A percentile compares a stretch with the other conserved stretches of the same genome.
phyloP scores from a whole-genome alignment of 2,888 invertebrate genomes.

The Celastrina argiolus region DNA sequence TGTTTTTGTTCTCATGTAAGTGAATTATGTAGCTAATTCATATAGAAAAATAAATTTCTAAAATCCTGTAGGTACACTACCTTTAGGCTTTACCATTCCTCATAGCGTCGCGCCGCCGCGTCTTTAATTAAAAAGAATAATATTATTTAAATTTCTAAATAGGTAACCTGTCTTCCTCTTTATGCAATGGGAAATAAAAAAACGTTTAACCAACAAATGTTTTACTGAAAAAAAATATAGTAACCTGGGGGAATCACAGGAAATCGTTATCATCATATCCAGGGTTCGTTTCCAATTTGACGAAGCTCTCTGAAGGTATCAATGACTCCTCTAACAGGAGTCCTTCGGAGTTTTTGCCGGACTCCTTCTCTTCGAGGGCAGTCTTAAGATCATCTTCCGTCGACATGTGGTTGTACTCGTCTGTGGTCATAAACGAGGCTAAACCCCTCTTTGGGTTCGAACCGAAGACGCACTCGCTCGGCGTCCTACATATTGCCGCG shows the following conservation, averaged over 20 bases:
- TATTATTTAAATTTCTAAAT: too few relatives aligned
- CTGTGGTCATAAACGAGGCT: constrained; percentile 38
- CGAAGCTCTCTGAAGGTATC: constrained; percentile 43
- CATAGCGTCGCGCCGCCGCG: too few relatives aligned
- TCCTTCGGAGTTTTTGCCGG: constrained; percentile 36
- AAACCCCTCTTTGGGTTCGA: constrained; percentile 45
- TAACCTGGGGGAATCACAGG: background rate
- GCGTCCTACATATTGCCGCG: constrained; percentile 43
- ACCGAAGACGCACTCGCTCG: constrained; percentile 47
- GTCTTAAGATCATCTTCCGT: constrained; percentile 36
- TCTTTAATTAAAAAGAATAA: too few relatives aligned
- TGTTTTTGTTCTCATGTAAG: too few relatives aligned
- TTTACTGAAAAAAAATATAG: too few relatives aligned
- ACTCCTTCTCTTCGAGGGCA: constrained; percentile 39
- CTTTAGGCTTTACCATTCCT: too few relatives aligned
- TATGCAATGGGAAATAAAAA: too few relatives aligned
- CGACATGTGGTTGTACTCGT: constrained; percentile 41
- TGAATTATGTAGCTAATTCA: too few relatives aligned
- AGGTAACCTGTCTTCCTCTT: too few relatives aligned
- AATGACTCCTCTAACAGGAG: constrained; percentile 45
- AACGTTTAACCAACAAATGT: too few relatives aligned
- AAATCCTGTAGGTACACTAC: too few relatives aligned
- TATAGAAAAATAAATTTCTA: too few relatives aligned
- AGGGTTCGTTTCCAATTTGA: constrained; percentile 41
- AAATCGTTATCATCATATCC: constrained; percentile 26